Conservation (phyloP, 2,888 invertebrate genomes). For the Scaptomyza cyrtandrae region DNA sequence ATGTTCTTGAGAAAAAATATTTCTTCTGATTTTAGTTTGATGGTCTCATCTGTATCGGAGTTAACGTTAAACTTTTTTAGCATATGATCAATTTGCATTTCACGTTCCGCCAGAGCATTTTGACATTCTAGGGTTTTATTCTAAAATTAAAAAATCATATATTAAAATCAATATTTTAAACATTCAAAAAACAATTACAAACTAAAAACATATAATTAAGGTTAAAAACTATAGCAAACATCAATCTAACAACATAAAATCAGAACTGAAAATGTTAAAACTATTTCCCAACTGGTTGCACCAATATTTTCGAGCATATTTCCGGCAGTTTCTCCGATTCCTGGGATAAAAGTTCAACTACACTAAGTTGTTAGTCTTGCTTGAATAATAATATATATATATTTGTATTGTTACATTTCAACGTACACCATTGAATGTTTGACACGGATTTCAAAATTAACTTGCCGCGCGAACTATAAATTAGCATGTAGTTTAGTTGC, state of each 20-base stretch:
- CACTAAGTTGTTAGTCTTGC: conserved; percentile 1
- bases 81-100: conserved; percentile 41
- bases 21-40: conserved; percentile 44
- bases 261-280: not conserved
- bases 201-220: no score
- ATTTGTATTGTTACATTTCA: conserved; percentile 55
- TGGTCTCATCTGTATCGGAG: conserved; percentile 33
- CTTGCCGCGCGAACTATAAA: conserved; percentile 23
- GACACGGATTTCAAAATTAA: conserved; percentile 68
- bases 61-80: conserved; percentile 26
- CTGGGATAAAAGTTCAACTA: conserved; percentile 4
- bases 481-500: conserved; percentile 53
- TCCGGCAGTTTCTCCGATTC: conserved; percentile 19
- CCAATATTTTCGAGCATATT: conserved; percentile 34
- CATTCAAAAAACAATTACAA: no score
- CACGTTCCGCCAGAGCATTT: conserved; percentile 44
- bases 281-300: conserved; percentile 55
- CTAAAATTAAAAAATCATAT: conserved; percentile 41
- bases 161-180: no score
- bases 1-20: conserved; percentile 35
- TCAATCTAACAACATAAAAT: not conserved
- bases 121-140: conserved; percentile 62
- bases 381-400: conserved; percentile 53
- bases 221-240: not conserved
- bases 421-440: conserved; percentile 47